Evolutionary conservation across 1,140 invertebrate genomes (phyloP), one percentile per base, ranked within the genome.

Genomic region (Diorhabda carinulata): DNA sequence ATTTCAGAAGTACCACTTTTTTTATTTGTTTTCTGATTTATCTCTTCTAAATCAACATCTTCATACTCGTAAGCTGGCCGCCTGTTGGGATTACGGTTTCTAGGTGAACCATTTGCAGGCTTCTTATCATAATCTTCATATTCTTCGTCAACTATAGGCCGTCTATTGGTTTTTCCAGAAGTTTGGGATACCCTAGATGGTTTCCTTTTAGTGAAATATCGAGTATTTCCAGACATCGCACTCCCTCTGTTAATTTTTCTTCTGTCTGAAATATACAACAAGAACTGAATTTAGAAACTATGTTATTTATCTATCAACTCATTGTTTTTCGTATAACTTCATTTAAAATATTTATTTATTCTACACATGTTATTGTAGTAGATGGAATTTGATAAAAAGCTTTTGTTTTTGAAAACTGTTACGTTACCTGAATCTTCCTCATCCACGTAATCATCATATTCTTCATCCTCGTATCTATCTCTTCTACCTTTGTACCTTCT

Each of bases 11-110:
- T 52, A 43, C 45, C 63, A 10, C 57, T 61, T 64, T 80, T 81
- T 41, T 80, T 77, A n/a, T 5, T 57, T 65, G 80, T 66, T 69
- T 67, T 56, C 40, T 68, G 57, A 62, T 25, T 61, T 62, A 25
- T 59, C 62, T 66, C 80, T 81, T 43, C 81, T 76, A 8, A 78
- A 73, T 3, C 82, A 76, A 60, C 58, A 25, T 67, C 65, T 1
- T 67, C 65, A 40, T 65, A 56, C 42, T 65, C 64, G 4, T 57
- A 52, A 41, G 52, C 41, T 62, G 41, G 61, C 40, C 64, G 60
- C 47, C 70, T 73, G 9, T 67, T 70, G 42, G 61, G 70, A 57
- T 70, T 67, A 43, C 66, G 43, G n/a, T 10, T n/a, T 45, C 71
- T 57, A 42, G 42, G 41, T 42, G 68, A 58, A 0, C 65, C 43